Evolutionary conservation across 2,113 vertebrate genomes (phyloP), one percentile per base, ranked within the genome.

Genomic region (Gopherus evgoodei): DNA sequence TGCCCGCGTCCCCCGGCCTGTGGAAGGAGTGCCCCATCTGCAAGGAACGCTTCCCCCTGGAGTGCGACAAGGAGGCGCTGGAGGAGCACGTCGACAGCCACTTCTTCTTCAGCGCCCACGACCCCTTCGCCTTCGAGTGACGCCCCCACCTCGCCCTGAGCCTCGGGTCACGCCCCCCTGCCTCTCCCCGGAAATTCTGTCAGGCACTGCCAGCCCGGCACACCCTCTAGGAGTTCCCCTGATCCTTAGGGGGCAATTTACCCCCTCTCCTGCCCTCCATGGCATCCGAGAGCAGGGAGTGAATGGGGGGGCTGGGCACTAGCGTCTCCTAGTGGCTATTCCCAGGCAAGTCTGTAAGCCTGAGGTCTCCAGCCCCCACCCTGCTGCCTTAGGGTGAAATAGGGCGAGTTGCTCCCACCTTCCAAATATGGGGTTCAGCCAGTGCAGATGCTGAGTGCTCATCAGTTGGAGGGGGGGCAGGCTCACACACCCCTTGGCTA

Each of bases 11-110:
- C 7, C 83, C 82, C 4, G 47, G 65, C 2, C 81, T 75, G 0
- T 98, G 97, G 98, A 97, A 97, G 88, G 97, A 98, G 69, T 98
- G 97, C 86, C 96, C 97, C 53, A 94, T 98, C 69, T 98, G 97
- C 90, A 97, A 97, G 80, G 97, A 97, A 84, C 96, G 86, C n/a
- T 98, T 98, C 75, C 97, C 97, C 5, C 92, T 93, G 0, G 97
- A 96, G 80, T 95, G 89, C 11, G 93, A 97, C 76, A 97, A 97
- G 87, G 96, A 97, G 10, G 72, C 94, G 9, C 80, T 98, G 92
- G 97, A 97, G 85, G 91, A 96, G 22, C 97, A 98, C 93, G 95
- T 97, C 87, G 97, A 98, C 5, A 94, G 96, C 91, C 98, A 98
- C 87, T 97, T 97, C 93, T 98, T 97, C 86, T 97, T 96, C 91